Percentiles rank a stretch among this genome's conserved stretches.
phyloP scores from a whole-genome alignment of 1,140 invertebrate species.

The Drosophila lini region DNA sequence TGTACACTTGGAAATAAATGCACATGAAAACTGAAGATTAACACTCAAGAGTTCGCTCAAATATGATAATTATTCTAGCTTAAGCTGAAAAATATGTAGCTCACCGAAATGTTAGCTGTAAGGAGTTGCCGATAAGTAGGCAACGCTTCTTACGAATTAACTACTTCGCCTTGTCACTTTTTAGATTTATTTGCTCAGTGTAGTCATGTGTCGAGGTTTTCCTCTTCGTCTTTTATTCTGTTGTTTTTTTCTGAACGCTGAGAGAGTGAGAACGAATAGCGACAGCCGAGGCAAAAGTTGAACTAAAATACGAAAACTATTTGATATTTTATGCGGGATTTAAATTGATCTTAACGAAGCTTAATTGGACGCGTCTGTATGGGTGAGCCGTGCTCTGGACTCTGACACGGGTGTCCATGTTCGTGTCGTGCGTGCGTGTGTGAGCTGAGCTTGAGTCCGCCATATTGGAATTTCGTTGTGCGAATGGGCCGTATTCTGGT shows the following conservation, averaged over 20 bases:
- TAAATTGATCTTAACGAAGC: slow-evolving; percentile 85
- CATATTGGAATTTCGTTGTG: slow-evolving; percentile 77
- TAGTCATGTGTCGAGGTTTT: slow-evolving; percentile 21
- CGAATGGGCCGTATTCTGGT: slow-evolving; percentile 16
- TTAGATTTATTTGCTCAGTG: slow-evolving; percentile 6
- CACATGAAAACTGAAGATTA: not conserved
- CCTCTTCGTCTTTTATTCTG: not conserved
- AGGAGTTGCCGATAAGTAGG: not conserved
- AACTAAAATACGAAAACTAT: slow-evolving; percentile 83
- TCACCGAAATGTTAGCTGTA: not conserved
- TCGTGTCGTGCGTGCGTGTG: slow-evolving; percentile 4
- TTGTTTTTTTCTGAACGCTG: slow-evolving; percentile 23
- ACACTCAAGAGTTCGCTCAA: not conserved
- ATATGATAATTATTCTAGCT: not conserved
- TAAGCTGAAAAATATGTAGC: not conserved
- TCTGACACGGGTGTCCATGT: slow-evolving; percentile 52
- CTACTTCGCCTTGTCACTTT: not conserved
- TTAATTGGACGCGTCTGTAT: slow-evolving; percentile 81
- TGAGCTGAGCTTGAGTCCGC: slow-evolving; percentile 50
- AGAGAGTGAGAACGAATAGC: slow-evolving; percentile 60
- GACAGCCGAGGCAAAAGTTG: slow-evolving; percentile 55
- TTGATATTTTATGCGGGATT: slow-evolving; percentile 84
- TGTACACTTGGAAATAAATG: slow-evolving; percentile 10
- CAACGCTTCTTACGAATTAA: not conserved
- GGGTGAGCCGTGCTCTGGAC: slow-evolving; percentile 67